phyloP scores from a whole-genome alignment of 2,797 vertebrate genomes.

The Hoplostethus mediterraneus region DNA sequence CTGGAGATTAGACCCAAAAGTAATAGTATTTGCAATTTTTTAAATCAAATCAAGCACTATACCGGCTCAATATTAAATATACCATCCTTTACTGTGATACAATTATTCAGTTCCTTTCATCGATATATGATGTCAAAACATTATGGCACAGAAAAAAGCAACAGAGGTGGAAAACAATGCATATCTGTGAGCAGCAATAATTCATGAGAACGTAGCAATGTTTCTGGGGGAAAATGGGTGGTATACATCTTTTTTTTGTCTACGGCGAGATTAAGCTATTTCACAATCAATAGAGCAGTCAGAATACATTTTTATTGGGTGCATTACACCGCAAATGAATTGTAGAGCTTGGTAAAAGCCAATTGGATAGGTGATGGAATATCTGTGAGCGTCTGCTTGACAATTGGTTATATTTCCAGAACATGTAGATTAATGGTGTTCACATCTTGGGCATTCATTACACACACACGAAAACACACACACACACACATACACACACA shows the following conservation, averaged over 20 bases:
- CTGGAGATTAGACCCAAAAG: no score
- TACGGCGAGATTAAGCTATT: constrained; percentile 82
- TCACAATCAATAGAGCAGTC: constrained; percentile 86
- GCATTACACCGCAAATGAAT: constrained; percentile 87
- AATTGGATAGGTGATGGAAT: constrained; percentile 88
- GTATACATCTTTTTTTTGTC: constrained; percentile 76
- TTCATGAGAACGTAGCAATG: constrained; percentile 56
- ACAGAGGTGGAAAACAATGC: constrained; percentile 25
- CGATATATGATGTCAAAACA: background rate
- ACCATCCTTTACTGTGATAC: background rate
- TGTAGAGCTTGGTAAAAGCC: constrained; percentile 82
- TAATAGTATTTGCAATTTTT: background rate
- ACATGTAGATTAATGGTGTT: constrained; percentile 90
- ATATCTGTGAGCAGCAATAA: constrained; percentile 49
- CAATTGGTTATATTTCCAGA: constrained; percentile 88
- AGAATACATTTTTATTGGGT: constrained; percentile 82
- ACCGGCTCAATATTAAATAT: no score
- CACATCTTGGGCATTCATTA: constrained; percentile 83
- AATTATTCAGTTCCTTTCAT: no score
- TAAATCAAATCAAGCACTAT: no score
- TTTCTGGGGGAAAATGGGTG: constrained; percentile 68
- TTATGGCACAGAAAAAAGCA: background rate
- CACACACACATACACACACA: constrained; percentile 31
- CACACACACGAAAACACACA: constrained; percentile 21
- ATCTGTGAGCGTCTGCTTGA: constrained; percentile 82